Conservation (phyloP, 2,888 invertebrate species). For the Hyposoter dolosus region DNA sequence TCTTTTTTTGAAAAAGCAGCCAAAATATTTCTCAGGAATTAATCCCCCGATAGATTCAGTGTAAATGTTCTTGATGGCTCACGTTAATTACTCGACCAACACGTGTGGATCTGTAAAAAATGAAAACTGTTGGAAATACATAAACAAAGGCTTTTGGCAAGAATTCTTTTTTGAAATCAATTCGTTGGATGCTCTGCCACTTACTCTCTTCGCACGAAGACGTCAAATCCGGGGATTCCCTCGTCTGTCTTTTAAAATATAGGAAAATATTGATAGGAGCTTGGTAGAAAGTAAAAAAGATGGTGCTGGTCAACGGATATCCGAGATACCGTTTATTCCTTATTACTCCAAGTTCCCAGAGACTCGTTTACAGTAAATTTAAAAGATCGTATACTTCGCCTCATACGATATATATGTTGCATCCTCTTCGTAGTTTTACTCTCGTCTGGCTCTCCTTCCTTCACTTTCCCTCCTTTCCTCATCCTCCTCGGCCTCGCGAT, state of each 20-base stretch:
- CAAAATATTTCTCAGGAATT: neutral
- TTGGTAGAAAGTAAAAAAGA: conserved; percentile 32
- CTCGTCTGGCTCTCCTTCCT: conserved; percentile 5
- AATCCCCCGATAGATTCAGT: neutral
- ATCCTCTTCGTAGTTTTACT: conserved; percentile 2
- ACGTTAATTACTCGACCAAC: neutral
- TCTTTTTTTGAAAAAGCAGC: neutral
- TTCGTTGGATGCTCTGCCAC: conserved; percentile 19
- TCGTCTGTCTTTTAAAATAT: conserved; percentile 20
- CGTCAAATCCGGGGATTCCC: conserved; percentile 11
- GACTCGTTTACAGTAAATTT: conserved; percentile 61
- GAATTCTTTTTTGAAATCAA: conserved; percentile 5
- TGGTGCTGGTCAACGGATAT: conserved; percentile 33
- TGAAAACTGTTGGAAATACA: neutral
- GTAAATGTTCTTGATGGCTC: neutral
- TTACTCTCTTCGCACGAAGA: neutral
- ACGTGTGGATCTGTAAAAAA: neutral
- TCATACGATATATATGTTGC: neutral
- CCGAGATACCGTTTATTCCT: conserved; percentile 59
- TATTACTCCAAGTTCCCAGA: conserved; percentile 52
- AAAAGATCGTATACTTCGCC: conserved; percentile 54
- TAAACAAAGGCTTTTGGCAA: neutral
- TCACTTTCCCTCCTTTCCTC: neutral
- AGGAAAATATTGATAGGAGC: conserved; percentile 1
- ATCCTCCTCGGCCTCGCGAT: conserved; percentile 46